Conservation (phyloP, 2,113 vertebrate species). For the Aramus guarauna region DNA sequence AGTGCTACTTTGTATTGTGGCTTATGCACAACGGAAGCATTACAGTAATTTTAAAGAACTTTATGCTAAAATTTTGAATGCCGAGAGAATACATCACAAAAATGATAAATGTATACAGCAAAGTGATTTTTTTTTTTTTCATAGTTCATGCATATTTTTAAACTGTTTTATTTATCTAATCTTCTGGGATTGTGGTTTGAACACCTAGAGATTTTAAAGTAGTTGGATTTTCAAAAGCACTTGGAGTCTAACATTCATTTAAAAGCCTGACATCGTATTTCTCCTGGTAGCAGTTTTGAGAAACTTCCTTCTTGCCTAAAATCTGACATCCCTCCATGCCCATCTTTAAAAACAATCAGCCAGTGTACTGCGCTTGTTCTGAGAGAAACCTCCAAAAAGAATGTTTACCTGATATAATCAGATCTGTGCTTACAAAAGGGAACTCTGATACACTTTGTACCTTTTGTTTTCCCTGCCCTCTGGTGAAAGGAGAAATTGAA, state of each 20-base stretch:
- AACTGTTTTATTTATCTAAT: background rate
- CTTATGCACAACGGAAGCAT: slow-evolving; percentile 4
- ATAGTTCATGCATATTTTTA: background rate
- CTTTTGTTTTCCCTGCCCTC: background rate
- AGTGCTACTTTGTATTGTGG: background rate
- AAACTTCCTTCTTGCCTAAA: background rate
- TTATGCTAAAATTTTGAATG: background rate
- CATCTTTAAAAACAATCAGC: background rate
- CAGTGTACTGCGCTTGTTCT: background rate
- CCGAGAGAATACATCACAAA: background rate
- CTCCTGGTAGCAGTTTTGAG: background rate
- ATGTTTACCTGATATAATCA: accelerated
- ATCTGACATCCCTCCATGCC: background rate
- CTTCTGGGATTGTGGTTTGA: background rate
- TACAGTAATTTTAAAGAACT: background rate
- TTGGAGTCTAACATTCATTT: background rate
- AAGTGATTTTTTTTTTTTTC: background rate
- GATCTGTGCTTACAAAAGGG: background rate
- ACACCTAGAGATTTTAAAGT: background rate
- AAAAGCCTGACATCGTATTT: background rate
- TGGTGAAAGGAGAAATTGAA: background rate
- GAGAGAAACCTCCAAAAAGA: background rate
- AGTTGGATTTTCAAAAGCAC: background rate
- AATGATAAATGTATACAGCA: background rate
- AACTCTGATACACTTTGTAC: background rate